Conservation (phyloP, 2,113 vertebrate genomes). For the Lipophrys pholis region DNA sequence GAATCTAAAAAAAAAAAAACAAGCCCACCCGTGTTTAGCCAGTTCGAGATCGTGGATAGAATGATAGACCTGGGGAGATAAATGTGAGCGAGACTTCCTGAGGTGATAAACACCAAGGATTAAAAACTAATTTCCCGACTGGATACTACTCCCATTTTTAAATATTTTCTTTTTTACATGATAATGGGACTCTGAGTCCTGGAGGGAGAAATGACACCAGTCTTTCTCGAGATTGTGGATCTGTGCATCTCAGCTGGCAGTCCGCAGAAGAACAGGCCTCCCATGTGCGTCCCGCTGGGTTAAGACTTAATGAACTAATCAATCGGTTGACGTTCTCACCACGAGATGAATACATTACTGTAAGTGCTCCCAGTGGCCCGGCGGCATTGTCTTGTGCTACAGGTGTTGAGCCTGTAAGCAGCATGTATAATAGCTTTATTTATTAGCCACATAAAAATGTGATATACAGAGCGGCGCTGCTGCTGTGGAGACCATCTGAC, state of each 20-base stretch:
- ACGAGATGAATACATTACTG: slow-evolving; percentile 35
- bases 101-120: background rate
- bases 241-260: slow-evolving; percentile 20
- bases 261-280: slow-evolving; percentile 30
- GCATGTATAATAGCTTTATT: background rate
- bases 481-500: background rate
- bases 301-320: slow-evolving; percentile 54
- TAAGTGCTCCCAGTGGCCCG: slow-evolving; percentile 36
- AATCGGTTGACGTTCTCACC: slow-evolving; percentile 36
- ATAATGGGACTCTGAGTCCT: slow-evolving; percentile 14
- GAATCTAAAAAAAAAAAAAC: background rate
- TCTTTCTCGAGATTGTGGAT: slow-evolving; percentile 26
- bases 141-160: background rate
- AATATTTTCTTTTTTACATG: background rate
- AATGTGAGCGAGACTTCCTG: background rate
- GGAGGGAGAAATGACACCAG: slow-evolving; percentile 2
- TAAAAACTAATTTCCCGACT: background rate
- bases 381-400: background rate
- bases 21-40: background rate
- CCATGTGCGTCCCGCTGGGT: slow-evolving; percentile 27
- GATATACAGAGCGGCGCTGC: background rate
- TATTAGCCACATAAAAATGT: background rate
- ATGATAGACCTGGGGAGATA: background rate
- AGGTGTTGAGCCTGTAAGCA: slow-evolving; percentile 24
- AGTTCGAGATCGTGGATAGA: background rate